These are phyloP conservation scores for Archocentrus centrarchus DNA, from an alignment of 2,113 vertebrate genomes.

Conservation along the genomic window DNA sequence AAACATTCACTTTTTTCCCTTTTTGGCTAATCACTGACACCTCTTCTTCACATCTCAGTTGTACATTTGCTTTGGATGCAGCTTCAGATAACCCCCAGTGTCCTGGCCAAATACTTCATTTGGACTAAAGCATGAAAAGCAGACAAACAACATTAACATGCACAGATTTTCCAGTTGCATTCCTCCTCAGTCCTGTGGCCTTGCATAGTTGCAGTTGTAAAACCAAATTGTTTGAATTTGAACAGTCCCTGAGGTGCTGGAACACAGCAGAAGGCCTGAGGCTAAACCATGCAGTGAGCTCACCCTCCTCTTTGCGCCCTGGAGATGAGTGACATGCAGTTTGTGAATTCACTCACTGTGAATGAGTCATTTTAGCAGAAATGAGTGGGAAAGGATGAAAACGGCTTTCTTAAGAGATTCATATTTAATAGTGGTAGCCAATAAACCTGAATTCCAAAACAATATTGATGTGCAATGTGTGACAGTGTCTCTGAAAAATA, in stretches of 20 bases:
- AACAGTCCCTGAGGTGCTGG: constrained; percentile 46
- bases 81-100: constrained; percentile 28
- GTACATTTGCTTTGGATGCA: constrained; percentile 45
- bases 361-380: constrained; percentile 33
- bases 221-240: constrained; percentile 57
- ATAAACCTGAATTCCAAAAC: constrained; percentile 12
- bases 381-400: not conserved
- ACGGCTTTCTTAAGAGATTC: not conserved
- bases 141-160: constrained; percentile 50
- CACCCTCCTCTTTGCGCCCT: constrained; percentile 29
- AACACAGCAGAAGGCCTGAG: constrained; percentile 5
- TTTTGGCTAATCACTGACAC: constrained; percentile 9
- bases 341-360: constrained; percentile 19
- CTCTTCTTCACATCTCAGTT: constrained; percentile 17
- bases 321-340: constrained; percentile 45
- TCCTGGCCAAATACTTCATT: constrained; percentile 52
- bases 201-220: constrained; percentile 28
- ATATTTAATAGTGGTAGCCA: not conserved
- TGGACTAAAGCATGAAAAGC: constrained; percentile 46
- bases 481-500: not conserved
- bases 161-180: constrained; percentile 40
- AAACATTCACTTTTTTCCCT: not conserved
- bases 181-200: constrained; percentile 5
- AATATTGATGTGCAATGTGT: not conserved
- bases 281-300: constrained; percentile 43